Evolutionary conservation across 1,140 invertebrate species (phyloP).

Genomic region (Drosophila leontia): DNA sequence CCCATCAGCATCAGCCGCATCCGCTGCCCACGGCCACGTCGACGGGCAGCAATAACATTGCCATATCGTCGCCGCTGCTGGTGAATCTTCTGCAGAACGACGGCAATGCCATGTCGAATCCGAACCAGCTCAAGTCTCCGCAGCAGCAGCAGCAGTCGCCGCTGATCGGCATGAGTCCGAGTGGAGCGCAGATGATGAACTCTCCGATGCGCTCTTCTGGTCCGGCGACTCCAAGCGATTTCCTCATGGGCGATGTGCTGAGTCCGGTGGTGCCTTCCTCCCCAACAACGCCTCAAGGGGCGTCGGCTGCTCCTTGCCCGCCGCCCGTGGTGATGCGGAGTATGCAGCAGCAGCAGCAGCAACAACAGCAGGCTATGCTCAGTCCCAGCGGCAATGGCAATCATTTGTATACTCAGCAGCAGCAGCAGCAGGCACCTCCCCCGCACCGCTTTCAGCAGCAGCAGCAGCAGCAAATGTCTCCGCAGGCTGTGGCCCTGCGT

Average conservation of each 20-base stretch:
- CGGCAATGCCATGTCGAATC: slow-evolving; percentile 85
- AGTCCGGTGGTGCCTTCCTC: slow-evolving; percentile 73
- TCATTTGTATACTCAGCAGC: slow-evolving; percentile 65
- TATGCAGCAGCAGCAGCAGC: slow-evolving; percentile 77
- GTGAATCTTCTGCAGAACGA: slow-evolving; percentile 97
- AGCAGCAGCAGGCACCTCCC: slow-evolving; percentile 45
- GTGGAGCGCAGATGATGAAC: slow-evolving; percentile 70
- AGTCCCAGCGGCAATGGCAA: slow-evolving; percentile 67
- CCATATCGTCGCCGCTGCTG: slow-evolving; percentile 93
- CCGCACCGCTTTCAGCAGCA: slow-evolving; percentile 76
- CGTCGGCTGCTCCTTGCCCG: slow-evolving; percentile 17
- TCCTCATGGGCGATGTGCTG: slow-evolving; percentile 59
- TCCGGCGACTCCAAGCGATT: slow-evolving; percentile 62
- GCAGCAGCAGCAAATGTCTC: slow-evolving; percentile 49
- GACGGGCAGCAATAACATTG: slow-evolving; percentile 76
- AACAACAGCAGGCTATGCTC: slow-evolving; percentile 62
- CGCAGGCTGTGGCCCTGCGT: slow-evolving; percentile 62
- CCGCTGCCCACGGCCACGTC: slow-evolving; percentile 85
- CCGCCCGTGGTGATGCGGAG: slow-evolving; percentile 65
- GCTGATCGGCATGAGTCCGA: slow-evolving; percentile 72
- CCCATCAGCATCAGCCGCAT: slow-evolving; percentile 32
- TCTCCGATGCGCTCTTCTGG: slow-evolving; percentile 66
- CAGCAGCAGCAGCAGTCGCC: slow-evolving; percentile 64
- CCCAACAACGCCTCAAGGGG: slow-evolving; percentile 60
- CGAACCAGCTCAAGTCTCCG: slow-evolving; percentile 73